phyloP scores from a whole-genome alignment of 2,888 invertebrate genomes.

The Urechis unicinctus region DNA sequence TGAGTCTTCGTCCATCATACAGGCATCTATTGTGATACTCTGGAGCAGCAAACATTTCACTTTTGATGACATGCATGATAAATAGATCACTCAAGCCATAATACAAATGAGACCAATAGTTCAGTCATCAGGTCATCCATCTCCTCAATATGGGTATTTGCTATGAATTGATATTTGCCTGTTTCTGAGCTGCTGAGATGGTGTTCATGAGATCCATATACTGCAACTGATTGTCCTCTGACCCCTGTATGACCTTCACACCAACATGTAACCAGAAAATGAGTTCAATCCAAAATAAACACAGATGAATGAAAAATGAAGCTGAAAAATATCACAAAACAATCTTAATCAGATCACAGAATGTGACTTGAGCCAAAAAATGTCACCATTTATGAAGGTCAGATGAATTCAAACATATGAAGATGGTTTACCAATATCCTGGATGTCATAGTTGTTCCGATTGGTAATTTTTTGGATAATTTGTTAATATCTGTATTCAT shows the following conservation, averaged over 20 bases:
- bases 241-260: conserved; percentile 67
- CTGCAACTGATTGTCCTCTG: conserved; percentile 67
- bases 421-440: conserved; percentile 55
- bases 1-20: conserved; percentile 82
- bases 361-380: too few relatives aligned
- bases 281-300: neutral
- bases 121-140: neutral
- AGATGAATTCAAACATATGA: neutral
- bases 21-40: conserved; percentile 84
- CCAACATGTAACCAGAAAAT: neutral
- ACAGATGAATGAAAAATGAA: too few relatives aligned
- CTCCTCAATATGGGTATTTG: neutral
- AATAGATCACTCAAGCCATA: too few relatives aligned
- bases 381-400: too few relatives aligned
- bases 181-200: conserved; percentile 89
- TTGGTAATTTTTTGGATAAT: conserved; percentile 49
- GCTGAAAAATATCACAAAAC: too few relatives aligned
- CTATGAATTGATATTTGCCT: conserved; percentile 23
- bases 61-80: conserved; percentile 4
- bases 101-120: too few relatives aligned
- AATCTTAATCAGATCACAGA: too few relatives aligned
- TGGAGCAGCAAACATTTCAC: conserved; percentile 48
- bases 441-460: conserved; percentile 60
- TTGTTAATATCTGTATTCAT: conserved; percentile 43
- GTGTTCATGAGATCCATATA: conserved; percentile 99